Percentiles rank a stretch among this genome's conserved stretches.
Conservation (phyloP, 2,797 vertebrate genomes). For the Rhadinocentrus ornatus region DNA sequence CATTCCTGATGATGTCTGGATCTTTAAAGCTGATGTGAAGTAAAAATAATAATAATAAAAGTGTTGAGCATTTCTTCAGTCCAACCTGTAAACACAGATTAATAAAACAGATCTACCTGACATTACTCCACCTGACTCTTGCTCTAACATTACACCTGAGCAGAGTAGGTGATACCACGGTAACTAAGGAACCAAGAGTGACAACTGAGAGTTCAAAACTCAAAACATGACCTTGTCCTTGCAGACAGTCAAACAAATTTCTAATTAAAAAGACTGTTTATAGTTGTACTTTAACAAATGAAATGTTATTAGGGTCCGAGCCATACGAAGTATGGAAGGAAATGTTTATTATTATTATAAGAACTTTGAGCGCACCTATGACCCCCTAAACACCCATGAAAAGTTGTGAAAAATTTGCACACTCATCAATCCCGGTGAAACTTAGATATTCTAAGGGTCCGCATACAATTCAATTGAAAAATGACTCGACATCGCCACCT, state of each 20-base stretch:
- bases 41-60: neutral
- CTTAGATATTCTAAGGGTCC: too few species aligned
- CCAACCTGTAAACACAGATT: conserved; percentile 38
- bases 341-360: too few species aligned
- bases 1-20: conserved; percentile 49
- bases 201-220: conserved; percentile 52
- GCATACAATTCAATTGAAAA: too few species aligned
- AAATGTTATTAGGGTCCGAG: too few species aligned
- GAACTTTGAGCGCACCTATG: too few species aligned
- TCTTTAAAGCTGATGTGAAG: conserved; percentile 11
- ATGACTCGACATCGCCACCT: too few species aligned
- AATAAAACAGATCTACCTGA: conserved; percentile 53
- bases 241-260: neutral
- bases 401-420: too few species aligned
- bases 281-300: neutral
- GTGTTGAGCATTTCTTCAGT: conserved; percentile 23
- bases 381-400: too few species aligned
- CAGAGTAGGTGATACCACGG: conserved; percentile 44
- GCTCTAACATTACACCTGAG: conserved; percentile 69
- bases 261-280: neutral
- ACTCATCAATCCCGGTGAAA: too few species aligned
- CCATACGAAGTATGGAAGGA: too few species aligned
- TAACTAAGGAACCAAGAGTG: conserved; percentile 69
- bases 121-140: conserved; percentile 72
- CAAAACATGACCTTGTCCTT: conserved; percentile 15